Conservation (phyloP, 2,113 vertebrate genomes). For the Larimichthys crocea region DNA sequence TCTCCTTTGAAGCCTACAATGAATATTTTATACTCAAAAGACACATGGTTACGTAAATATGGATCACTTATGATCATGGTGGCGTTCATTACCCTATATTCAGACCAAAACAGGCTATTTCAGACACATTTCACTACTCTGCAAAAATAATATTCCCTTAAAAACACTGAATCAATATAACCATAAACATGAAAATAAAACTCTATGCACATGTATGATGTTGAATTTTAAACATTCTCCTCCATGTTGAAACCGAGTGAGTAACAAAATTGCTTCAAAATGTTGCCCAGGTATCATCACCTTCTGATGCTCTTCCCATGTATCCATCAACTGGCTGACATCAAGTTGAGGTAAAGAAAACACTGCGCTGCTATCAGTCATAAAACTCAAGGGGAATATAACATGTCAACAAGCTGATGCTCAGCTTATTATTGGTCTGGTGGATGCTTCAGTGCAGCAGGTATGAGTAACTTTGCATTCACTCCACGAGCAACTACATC, state of each 20-base stretch:
- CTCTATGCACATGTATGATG: not conserved
- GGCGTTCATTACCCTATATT: not conserved
- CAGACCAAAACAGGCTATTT: not conserved
- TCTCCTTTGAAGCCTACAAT: not conserved
- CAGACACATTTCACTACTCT: not conserved
- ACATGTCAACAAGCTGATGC: constrained; percentile 8
- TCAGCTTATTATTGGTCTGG: not conserved
- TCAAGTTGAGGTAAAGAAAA: constrained; percentile 27
- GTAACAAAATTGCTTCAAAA: constrained; percentile 10
- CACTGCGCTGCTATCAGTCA: not conserved
- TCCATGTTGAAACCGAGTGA: not conserved
- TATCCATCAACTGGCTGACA: constrained; percentile 10
- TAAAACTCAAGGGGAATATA: not conserved
- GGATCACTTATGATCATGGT: not conserved
- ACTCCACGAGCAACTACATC: constrained; percentile 15
- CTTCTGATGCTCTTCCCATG: not conserved
- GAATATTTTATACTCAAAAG: not conserved
- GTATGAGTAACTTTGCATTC: constrained; percentile 32
- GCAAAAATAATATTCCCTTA: not conserved
- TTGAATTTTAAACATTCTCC: not conserved
- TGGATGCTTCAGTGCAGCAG: constrained; percentile 60
- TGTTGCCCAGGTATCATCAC: constrained; percentile 29
- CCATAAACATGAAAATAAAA: not conserved
- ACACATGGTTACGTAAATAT: not conserved
- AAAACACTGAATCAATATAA: not conserved